Evolutionary conservation across 2,113 vertebrate species (phyloP).

Genomic region (Melanocharis versteri): DNA sequence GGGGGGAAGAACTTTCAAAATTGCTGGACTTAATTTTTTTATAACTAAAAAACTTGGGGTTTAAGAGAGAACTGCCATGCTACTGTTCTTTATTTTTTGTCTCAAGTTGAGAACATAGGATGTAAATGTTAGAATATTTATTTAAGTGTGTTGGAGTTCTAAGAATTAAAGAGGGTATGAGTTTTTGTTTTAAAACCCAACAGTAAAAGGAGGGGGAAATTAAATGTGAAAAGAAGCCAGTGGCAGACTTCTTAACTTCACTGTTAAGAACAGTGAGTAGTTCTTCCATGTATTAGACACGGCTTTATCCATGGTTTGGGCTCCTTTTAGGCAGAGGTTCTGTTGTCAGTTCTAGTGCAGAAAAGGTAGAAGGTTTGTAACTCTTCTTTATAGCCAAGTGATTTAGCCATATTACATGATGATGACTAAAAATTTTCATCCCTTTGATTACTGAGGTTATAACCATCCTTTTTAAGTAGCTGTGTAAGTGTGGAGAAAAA

Average conservation of each 20-base stretch:
- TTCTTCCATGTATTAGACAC: not conserved
- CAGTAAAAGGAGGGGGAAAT: not conserved
- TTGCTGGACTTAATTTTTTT: not conserved
- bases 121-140: not conserved
- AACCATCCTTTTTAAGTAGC: not conserved
- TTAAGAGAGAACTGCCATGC: not conserved
- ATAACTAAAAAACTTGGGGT: not conserved
- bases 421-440: not conserved
- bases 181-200: not conserved
- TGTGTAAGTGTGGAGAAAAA: not conserved
- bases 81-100: not conserved
- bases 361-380: not conserved
- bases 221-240: not conserved
- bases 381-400: not conserved
- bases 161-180: not conserved
- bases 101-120: not conserved
- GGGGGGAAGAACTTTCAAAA: not conserved
- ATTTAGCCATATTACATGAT: not conserved
- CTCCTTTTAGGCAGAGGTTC: not conserved
- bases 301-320: not conserved
- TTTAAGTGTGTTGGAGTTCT: not conserved
- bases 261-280: not conserved
- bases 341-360: not conserved
- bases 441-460: not conserved
- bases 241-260: not conserved